Evolutionary conservation across 92 coral and sea anemone species (phyloP).

Genomic region (Umimayanthus chanpuru): DNA sequence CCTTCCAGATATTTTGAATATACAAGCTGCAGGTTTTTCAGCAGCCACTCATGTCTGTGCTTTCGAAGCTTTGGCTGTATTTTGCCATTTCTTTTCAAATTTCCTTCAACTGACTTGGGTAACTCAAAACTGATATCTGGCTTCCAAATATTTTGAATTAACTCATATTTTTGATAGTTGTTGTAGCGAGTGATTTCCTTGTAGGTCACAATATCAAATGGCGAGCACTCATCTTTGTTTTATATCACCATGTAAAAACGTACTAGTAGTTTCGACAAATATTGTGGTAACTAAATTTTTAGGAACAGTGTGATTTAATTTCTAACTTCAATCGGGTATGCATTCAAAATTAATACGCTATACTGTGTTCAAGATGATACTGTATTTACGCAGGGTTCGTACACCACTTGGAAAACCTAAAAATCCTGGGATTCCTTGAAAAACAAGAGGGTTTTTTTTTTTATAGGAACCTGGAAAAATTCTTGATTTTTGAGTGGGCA

Average conservation of each 20-base stretch:
- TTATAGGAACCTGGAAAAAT: too few species aligned
- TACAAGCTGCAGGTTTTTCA: neutral
- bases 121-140: slow-evolving; percentile 24
- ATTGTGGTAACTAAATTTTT: neutral
- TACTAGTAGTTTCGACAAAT: neutral
- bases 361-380: neutral
- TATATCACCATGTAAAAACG: slow-evolving; percentile 1
- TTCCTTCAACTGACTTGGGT: neutral
- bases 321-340: neutral
- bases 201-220: slow-evolving; percentile 18
- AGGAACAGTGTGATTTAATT: slow-evolving; percentile 10
- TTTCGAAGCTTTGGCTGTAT: neutral
- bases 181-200: slow-evolving; percentile 30
- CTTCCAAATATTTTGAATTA: slow-evolving; percentile 19
- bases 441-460: too few species aligned
- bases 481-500: too few species aligned
- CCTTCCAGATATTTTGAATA: neutral
- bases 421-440: too few species aligned
- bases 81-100: neutral
- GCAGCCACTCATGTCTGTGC: neutral
- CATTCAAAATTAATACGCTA: neutral
- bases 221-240: slow-evolving; percentile 8
- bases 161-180: neutral
- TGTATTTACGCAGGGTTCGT: neutral
- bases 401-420: too few species aligned